Conservation (phyloP, 2,888 invertebrate species). For the Anaspis maculata region DNA sequence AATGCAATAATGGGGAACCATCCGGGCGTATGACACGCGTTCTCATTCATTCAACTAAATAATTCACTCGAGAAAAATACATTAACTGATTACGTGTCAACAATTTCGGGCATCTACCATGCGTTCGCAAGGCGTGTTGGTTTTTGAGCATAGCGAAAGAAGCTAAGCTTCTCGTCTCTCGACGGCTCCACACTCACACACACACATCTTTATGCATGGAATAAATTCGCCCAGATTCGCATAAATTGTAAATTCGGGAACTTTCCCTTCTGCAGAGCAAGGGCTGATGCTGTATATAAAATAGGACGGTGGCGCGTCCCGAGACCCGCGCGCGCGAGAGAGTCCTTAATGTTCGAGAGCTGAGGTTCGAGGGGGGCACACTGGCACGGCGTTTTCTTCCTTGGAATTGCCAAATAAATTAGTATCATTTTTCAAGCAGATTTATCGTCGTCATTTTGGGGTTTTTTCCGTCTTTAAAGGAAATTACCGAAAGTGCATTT, state of each 20-base stretch:
- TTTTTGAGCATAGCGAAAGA: no score
- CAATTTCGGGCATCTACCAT: no score
- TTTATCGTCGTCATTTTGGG: slow-evolving; percentile 36
- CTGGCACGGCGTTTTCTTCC: slow-evolving; percentile 32
- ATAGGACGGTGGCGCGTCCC: no score
- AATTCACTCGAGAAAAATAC: slow-evolving; percentile 31
- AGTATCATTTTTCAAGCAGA: slow-evolving; percentile 38
- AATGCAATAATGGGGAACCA: slow-evolving; percentile 22
- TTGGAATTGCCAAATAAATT: slow-evolving; percentile 38
- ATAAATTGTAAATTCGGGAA: slow-evolving; percentile 14
- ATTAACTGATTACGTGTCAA: slow-evolving; percentile 33
- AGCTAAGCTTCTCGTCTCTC: no score
- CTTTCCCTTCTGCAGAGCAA: slow-evolving; percentile 16
- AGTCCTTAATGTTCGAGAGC: slow-evolving; percentile 29
- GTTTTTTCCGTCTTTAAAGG: slow-evolving; percentile 23
- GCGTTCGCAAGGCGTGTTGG: no score
- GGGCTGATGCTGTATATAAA: slow-evolving; percentile 18
- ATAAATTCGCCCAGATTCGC: no score
- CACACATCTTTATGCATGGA: no score
- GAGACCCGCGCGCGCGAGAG: no score
- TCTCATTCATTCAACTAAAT: slow-evolving; percentile 31
- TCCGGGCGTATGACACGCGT: slow-evolving; percentile 24
- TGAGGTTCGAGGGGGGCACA: slow-evolving; percentile 22
- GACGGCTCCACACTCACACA: no score
- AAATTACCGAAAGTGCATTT: slow-evolving; percentile 27